Conservation (phyloP, 2,113 vertebrate genomes). For the Tetrao urogallus region DNA sequence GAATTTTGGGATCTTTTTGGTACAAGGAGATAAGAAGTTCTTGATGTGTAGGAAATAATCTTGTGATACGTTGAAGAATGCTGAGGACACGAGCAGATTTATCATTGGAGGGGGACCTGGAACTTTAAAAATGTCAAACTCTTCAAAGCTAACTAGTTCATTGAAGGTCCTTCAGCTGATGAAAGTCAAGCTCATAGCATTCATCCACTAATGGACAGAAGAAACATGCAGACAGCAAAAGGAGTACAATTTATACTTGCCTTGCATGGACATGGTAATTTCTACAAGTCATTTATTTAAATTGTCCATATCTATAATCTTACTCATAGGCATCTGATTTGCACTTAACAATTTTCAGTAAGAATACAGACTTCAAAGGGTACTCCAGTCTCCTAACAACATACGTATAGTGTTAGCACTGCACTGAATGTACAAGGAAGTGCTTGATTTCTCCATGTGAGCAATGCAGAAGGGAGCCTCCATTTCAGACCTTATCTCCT, state of each 20-base stretch:
- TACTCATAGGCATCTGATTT: background rate
- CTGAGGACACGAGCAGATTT: background rate
- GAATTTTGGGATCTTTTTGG: background rate
- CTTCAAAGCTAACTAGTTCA: background rate
- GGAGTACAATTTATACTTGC: background rate
- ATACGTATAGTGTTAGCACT: background rate
- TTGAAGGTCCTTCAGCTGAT: background rate
- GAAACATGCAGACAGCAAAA: background rate
- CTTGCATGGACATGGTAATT: rapidly evolving
- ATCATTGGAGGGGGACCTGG: background rate
- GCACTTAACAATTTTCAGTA: background rate
- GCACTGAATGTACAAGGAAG: background rate
- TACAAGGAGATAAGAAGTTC: background rate
- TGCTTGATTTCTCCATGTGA: background rate
- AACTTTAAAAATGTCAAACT: background rate
- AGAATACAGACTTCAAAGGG: background rate
- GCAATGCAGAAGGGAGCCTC: background rate
- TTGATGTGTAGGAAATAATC: background rate
- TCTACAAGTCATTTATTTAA: background rate
- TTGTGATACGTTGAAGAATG: background rate
- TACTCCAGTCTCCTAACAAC: background rate
- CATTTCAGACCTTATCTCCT: background rate
- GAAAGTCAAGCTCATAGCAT: background rate
- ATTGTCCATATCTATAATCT: background rate
- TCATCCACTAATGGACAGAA: background rate